phyloP scores from a whole-genome alignment of 2,888 invertebrate species.

The Cerceris ruficornis region DNA sequence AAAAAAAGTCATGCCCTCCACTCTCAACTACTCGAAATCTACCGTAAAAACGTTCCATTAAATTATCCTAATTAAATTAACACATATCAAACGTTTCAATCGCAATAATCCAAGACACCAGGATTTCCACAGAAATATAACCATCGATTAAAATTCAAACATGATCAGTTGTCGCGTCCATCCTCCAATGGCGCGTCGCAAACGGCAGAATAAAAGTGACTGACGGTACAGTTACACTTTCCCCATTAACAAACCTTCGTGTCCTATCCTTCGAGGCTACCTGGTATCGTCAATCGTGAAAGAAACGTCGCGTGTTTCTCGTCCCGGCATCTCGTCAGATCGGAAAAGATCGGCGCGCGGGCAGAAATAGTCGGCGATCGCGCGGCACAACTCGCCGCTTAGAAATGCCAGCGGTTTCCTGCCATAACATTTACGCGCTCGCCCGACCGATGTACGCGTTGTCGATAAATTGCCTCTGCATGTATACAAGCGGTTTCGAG shows the following conservation, averaged over 20 bases:
- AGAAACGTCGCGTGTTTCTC: conserved; percentile 10
- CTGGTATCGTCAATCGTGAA: background rate
- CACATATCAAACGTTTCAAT: too few relatives aligned
- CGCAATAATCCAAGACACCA: too few relatives aligned
- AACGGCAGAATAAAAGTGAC: too few relatives aligned
- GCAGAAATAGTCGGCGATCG: conserved; percentile 28
- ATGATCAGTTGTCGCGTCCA: too few relatives aligned
- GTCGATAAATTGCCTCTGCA: conserved; percentile 51
- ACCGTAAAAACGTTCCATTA: too few relatives aligned
- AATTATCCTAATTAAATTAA: too few relatives aligned
- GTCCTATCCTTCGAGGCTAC: background rate
- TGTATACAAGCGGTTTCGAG: conserved; percentile 48
- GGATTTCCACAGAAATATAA: too few relatives aligned
- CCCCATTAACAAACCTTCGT: background rate
- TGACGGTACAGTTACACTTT: background rate
- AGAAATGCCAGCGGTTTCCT: conserved; percentile 48
- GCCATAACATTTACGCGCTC: conserved; percentile 52
- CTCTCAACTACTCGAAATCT: too few relatives aligned
- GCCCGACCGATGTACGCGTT: conserved; percentile 34
- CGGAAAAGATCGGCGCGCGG: conserved; percentile 4
- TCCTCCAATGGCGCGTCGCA: too few relatives aligned
- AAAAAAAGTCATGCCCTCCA: too few relatives aligned
- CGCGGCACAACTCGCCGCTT: conserved; percentile 21
- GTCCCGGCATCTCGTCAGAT: background rate
- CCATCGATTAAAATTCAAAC: too few relatives aligned